Evolutionary conservation across 2,797 vertebrate species (phyloP).

Genomic region (Cryptoprocta ferox): DNA sequence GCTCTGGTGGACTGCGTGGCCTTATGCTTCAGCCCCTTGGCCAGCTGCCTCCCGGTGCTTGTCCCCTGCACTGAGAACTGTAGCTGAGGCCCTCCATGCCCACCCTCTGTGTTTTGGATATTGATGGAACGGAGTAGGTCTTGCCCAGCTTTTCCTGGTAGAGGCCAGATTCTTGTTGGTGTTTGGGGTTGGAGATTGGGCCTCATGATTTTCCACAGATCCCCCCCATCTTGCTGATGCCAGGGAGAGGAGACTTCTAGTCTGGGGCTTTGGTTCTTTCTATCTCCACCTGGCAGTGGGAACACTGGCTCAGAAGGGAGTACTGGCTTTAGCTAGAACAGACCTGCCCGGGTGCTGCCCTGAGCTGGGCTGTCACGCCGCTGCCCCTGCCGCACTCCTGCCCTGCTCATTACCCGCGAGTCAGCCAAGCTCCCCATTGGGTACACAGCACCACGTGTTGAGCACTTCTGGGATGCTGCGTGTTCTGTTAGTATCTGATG

Average conservation of each 20-base stretch:
- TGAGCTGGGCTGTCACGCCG: background rate
- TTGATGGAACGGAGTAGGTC: background rate
- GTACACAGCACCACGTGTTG: background rate
- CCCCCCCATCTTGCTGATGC: background rate
- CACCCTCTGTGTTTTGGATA: background rate
- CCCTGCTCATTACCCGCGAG: accelerated
- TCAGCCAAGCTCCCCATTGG: background rate
- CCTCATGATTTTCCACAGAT: background rate
- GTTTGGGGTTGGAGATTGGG: background rate
- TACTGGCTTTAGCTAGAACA: background rate
- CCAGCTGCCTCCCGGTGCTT: background rate
- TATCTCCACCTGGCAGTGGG: background rate
- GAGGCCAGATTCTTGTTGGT: background rate
- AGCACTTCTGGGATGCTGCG: background rate
- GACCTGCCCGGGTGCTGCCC: no score
- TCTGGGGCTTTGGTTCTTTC: background rate
- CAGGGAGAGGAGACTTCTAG: background rate
- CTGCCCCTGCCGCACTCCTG: no score
- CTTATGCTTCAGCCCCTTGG: background rate
- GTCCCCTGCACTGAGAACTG: background rate
- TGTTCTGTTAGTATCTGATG: background rate
- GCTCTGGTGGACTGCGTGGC: background rate
- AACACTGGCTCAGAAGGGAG: background rate
- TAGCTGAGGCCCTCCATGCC: accelerated
- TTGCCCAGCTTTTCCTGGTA: background rate